These are phyloP conservation scores for Pseudococcus viburni DNA, from an alignment of 2,888 invertebrate genomes.

Conservation along the genomic window DNA sequence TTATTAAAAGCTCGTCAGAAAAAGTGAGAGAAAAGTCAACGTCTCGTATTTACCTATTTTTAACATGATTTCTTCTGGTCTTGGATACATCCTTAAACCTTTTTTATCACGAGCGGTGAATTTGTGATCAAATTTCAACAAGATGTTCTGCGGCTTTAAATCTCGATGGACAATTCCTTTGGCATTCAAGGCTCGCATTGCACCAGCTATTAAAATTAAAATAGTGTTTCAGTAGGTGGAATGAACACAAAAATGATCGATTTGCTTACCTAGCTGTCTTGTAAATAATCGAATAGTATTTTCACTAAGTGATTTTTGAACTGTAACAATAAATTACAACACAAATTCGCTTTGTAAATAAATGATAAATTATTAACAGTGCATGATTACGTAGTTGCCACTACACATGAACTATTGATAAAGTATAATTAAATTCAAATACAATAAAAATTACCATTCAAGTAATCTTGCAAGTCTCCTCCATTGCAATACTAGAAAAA, in stretches of 20 bases:
- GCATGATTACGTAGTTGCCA: background rate
- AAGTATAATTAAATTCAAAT: background rate
- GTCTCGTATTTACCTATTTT: constrained; percentile 80
- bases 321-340: constrained; percentile 72
- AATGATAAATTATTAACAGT: constrained; percentile 65
- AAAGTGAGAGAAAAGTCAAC: no score
- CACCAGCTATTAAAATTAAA: constrained; percentile 79
- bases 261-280: constrained; percentile 85
- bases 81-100: constrained; percentile 73
- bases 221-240: background rate
- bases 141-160: constrained; percentile 99
- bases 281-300: constrained; percentile 96
- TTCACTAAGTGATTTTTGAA: constrained; percentile 95
- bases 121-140: constrained; percentile 87
- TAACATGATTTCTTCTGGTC: constrained; percentile 88
- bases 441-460: constrained; percentile 66
- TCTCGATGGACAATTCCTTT: constrained; percentile 99
- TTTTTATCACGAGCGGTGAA: constrained; percentile 71
- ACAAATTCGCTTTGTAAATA: background rate
- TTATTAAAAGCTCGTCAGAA: background rate
- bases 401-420: constrained; percentile 30
- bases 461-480: constrained; percentile 97
- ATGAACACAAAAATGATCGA: constrained; percentile 42
- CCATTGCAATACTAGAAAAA: constrained; percentile 95
- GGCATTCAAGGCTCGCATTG: constrained; percentile 96